A percentile compares a stretch with the other conserved stretches of the same genome.
These are phyloP conservation scores for Antennarius striatus DNA, from an alignment of 2,113 vertebrate species.

Conservation along the genomic window DNA sequence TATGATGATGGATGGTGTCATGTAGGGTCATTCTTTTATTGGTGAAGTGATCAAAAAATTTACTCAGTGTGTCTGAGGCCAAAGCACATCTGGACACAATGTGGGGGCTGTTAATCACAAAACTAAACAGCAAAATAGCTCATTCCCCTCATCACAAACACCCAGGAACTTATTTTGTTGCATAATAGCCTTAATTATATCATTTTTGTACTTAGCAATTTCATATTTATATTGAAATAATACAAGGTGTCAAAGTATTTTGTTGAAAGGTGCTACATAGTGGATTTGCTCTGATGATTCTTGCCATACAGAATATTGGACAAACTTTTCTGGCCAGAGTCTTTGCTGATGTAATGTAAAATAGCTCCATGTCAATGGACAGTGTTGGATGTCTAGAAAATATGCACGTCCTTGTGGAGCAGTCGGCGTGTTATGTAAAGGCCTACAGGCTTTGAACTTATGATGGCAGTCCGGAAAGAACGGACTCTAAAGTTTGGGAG, in stretches of 20 bases:
- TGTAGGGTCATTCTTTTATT: conserved; percentile 46
- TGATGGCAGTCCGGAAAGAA: conserved; percentile 34
- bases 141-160: conserved; percentile 59
- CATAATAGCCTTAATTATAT: conserved; percentile 54
- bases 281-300: conserved; percentile 36
- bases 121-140: conserved; percentile 63
- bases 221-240: conserved; percentile 48
- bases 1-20: conserved; percentile 59
- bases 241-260: conserved; percentile 40
- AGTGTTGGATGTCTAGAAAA: conserved; percentile 33
- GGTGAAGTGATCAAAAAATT: conserved; percentile 52
- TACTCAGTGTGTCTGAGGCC: conserved; percentile 24
- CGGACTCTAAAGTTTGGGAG: conserved; percentile 15
- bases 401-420: conserved; percentile 35
- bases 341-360: conserved; percentile 70
- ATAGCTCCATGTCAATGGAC: conserved; percentile 35
- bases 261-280: neutral
- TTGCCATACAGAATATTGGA: conserved; percentile 36
- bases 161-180: conserved; percentile 54
- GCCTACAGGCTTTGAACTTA: conserved; percentile 14
- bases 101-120: conserved; percentile 66
- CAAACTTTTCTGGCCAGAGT: conserved; percentile 46
- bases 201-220: conserved; percentile 35
- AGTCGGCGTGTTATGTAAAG: conserved; percentile 14
- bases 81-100: conserved; percentile 72